These are phyloP conservation scores for Amphiprion clarkii DNA, from an alignment of 2,797 vertebrate genomes.

Conservation along the genomic window DNA sequence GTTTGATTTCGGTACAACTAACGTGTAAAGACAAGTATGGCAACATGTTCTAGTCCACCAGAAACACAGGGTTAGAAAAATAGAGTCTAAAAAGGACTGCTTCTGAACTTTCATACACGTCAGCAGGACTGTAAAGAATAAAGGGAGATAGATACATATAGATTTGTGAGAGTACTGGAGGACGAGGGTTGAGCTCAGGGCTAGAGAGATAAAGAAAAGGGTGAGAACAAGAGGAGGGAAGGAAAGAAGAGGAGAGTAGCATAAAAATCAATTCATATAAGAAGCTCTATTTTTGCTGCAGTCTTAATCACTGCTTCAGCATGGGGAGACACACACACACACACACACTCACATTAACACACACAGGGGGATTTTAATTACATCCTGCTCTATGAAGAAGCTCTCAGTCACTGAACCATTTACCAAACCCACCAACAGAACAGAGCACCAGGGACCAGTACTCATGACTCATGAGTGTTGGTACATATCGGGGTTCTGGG, in stretches of 20 bases:
- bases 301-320: constrained; percentile 59
- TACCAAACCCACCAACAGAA: constrained; percentile 41
- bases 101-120: constrained; percentile 13
- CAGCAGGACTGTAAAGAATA: constrained; percentile 41
- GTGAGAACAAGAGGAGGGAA: constrained; percentile 24
- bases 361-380: constrained; percentile 60
- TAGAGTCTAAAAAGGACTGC: not conserved
- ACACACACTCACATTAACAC: constrained; percentile 36
- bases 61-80: not conserved
- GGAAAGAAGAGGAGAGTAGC: constrained; percentile 29
- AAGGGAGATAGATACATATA: constrained; percentile 17
- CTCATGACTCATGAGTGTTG: constrained; percentile 18
- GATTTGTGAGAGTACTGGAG: constrained; percentile 13
- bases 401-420: constrained; percentile 49
- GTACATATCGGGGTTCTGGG: not conserved
- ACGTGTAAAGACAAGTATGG: constrained; percentile 9
- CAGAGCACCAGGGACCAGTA: constrained; percentile 33
- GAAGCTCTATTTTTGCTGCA: constrained; percentile 58
- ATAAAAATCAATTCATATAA: constrained; percentile 71
- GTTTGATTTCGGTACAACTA: too few species aligned
- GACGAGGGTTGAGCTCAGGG: not conserved
- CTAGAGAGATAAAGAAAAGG: constrained; percentile 36
- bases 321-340: constrained; percentile 10
- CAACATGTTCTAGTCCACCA: too few species aligned
- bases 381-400: constrained; percentile 42